Evolutionary conservation across 2,888 invertebrate species (phyloP).

Genomic region (Tinea pellionella): DNA sequence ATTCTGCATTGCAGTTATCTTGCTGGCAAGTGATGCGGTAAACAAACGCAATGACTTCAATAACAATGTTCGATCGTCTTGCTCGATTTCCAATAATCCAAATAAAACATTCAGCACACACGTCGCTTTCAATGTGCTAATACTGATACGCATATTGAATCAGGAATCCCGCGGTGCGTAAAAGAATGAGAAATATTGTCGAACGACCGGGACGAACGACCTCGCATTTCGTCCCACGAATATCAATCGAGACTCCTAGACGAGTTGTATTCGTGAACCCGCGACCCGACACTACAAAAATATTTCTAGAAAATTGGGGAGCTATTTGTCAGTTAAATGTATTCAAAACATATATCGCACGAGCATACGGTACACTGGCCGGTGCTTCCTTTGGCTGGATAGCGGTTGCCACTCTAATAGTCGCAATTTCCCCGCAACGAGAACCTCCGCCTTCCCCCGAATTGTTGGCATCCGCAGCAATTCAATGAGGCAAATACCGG

Average conservation of each 20-base stretch:
- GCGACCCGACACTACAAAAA: background rate
- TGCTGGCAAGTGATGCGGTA: background rate
- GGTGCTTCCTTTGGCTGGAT: background rate
- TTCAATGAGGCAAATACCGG: conserved; percentile 49
- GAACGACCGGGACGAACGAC: conserved; percentile 67
- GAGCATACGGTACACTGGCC: background rate
- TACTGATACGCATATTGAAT: conserved; percentile 49
- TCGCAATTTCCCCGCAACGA: conserved; percentile 19
- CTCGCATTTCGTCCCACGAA: conserved; percentile 50
- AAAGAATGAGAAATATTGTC: conserved; percentile 46
- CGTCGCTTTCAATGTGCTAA: conserved; percentile 50
- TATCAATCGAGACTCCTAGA: conserved; percentile 35
- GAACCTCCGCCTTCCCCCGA: conserved; percentile 29
- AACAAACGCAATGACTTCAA: background rate
- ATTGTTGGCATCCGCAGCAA: conserved; percentile 26
- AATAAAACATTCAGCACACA: conserved; percentile 28
- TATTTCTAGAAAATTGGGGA: background rate
- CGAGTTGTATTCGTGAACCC: background rate
- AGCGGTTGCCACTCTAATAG: background rate
- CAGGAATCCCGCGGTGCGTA: conserved; percentile 41
- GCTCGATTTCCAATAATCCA: background rate
- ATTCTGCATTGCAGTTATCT: background rate
- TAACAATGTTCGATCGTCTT: too few relatives aligned
- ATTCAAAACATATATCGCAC: background rate
- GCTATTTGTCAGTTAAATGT: background rate